Evolutionary conservation across 2,113 vertebrate genomes (phyloP), one percentile per base, ranked within the genome.

Genomic region (Andinoacara biseriatus): DNA sequence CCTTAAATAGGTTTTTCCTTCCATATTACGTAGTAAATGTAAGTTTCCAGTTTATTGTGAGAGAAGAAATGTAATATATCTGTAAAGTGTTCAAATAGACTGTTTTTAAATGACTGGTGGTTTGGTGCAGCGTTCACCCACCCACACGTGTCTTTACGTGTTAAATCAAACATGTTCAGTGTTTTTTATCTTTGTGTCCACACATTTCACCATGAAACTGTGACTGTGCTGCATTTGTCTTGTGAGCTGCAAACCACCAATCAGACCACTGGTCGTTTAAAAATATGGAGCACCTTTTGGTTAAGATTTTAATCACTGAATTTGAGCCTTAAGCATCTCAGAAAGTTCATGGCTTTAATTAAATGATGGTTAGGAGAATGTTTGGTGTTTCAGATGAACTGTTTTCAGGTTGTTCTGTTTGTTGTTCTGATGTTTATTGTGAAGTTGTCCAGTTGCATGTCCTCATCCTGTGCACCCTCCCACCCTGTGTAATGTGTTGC

Each of bases 381-480:
- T 58, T 46, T 85, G 38, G 1, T 29, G 10, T 65, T 13, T 3
- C 15, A 43, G 38, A 35, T 13, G 3, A 72, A n/a, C 46, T 54
- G 26, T 72, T 72, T 72, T 72, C 18, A 43, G 29, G 7, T 14
- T 72, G 33, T 78, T 77, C 20, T 31, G 10, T 52, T 31, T 72
- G 43, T 31, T 72, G 43, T 54, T 54, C 67, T 72, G 67, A 31
- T 78, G 49, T 63, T 85, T 62, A 31, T 76, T 65, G 5, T 78
- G 0, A 67, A 57, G 10, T 22, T 79, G 86, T 95, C 82, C 74
- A 92, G 75, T 60, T 91, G 95, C 95, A 95, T 95, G 95, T 90
- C 78, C 49, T 92, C 94, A 92, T 82, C 76, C 87, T 76, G 78
- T 92, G 90, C 83, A 52, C 76, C 89, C 59, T 78, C 35, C 35